These are phyloP conservation scores for Acanthornis magna DNA, from an alignment of 2,797 vertebrate genomes.

Conservation along the genomic window DNA sequence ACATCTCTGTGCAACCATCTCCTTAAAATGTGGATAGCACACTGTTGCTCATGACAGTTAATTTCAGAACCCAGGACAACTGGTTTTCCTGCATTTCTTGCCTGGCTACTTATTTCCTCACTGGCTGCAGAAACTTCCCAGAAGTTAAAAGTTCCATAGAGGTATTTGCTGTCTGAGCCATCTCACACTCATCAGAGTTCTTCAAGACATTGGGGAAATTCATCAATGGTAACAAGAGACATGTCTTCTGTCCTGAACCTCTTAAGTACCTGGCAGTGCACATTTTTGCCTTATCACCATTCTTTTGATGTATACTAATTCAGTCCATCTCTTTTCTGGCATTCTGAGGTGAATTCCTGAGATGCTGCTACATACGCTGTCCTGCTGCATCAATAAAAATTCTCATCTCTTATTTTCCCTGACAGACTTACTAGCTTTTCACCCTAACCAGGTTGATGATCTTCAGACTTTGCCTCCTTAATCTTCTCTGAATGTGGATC, in stretches of 20 bases:
- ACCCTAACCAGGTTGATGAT: background rate
- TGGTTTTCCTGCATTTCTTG: background rate
- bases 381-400: background rate
- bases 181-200: background rate
- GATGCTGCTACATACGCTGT: background rate
- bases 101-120: background rate
- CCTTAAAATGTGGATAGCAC: background rate
- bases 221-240: fast-evolving
- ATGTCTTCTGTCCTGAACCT: background rate
- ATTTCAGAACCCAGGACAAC: background rate
- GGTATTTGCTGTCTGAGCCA: background rate
- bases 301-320: background rate
- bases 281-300: background rate
- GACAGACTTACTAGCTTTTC: background rate
- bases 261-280: too few species aligned
- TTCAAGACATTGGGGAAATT: background rate
- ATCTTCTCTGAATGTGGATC: background rate
- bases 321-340: background rate
- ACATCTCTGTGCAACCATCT: background rate
- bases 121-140: background rate
- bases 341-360: background rate
- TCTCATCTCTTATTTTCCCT: background rate
- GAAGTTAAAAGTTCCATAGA: background rate
- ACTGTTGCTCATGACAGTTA: background rate
- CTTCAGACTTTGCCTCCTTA: background rate